Base-by-base conservation (phyloP, 2,113 vertebrate species). In the Gobiocypris rarus region DNA sequence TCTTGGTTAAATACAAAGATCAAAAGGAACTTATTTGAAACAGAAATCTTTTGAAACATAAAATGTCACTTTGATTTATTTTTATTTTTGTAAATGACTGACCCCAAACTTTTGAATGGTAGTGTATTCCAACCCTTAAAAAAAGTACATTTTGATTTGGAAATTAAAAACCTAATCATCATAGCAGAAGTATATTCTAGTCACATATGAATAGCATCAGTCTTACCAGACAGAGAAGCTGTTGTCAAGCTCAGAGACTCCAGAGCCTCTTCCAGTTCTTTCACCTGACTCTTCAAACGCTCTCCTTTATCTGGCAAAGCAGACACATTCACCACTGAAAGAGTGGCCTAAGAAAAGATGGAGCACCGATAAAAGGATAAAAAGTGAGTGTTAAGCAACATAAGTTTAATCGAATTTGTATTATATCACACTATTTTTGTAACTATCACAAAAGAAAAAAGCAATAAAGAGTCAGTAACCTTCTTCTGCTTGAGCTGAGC, bases 401-500 rank as follows among this genome's bases (percentile, higher is more conserved):
- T n/a, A n/a, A 70, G 9, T 10, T n/a, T 1, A 43, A n/a, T 45
- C 4, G 2, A n/a, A 10, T 38, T 38, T 15, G 10, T n/a, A 10
- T 10, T n/a, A n/a, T 3, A 13, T 38, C 1, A 67, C 7, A 69
- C 17, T 31, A 9, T 8, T 17, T 38, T 50, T 22, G 8, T 15
- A 50, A 34, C 24, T 0, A 63, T 34, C 41, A 50, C 56, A 28
- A n/a, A n/a, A n/a, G n/a, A n/a, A n/a, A n/a, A n/a, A n/a, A 77
- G 9, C 9, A 74, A 58, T 11, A 63, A 15, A 14, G 7, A 75
- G 26, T 0, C 11, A 54, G 9, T 38, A 80, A 98, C 97, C 96
- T 97, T 97, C 85, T 96, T 98, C 87, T 97, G 96, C 63, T 94
- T 94, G 75, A 99, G 95, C 78, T 98, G 96, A 0, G 90, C 65